phyloP scores from a whole-genome alignment of 2,888 invertebrate genomes.

The Empis livida region DNA sequence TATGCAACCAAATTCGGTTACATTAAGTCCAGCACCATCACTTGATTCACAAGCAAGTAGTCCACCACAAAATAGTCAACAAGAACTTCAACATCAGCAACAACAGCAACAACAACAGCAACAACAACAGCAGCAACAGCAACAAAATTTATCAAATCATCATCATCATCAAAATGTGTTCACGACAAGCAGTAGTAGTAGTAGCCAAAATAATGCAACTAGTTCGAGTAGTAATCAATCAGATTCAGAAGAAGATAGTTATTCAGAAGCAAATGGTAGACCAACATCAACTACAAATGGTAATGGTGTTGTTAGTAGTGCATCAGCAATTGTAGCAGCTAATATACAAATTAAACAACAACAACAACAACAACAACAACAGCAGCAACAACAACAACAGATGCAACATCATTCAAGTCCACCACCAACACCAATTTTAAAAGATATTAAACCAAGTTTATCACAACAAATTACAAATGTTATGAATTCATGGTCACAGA shows the following conservation, averaged over 20 bases:
- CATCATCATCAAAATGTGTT: conserved; percentile 16
- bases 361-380: conserved; percentile 34
- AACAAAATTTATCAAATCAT: conserved; percentile 10
- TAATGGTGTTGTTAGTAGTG: conserved; percentile 9
- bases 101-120: conserved; percentile 9
- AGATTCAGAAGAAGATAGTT: conserved; percentile 69
- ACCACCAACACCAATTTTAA: conserved; percentile 51
- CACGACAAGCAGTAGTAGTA: background rate
- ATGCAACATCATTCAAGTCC: conserved; percentile 37
- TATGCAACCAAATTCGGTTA: conserved; percentile 74
- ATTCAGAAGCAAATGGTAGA: conserved; percentile 21
- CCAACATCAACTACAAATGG: conserved; percentile 13
- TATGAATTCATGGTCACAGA: conserved; percentile 32
- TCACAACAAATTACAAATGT: conserved; percentile 35
- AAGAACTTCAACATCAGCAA: conserved; percentile 9
- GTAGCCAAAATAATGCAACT: conserved; percentile 27
- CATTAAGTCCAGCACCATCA: conserved; percentile 80
- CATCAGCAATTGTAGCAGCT: conserved; percentile 33
- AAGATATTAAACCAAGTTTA: conserved; percentile 36
- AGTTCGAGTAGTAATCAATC: conserved; percentile 64
- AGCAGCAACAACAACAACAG: conserved; percentile 48
- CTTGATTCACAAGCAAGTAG: conserved; percentile 78
- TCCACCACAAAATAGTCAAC: conserved; percentile 55
- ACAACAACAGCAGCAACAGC: conserved; percentile 15
- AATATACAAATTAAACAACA: conserved; percentile 41